A percentile compares a stretch with the other conserved stretches of the same genome.
Evolutionary conservation across 2,888 invertebrate genomes (phyloP).

Genomic region (Drosophila nigricruria): DNA sequence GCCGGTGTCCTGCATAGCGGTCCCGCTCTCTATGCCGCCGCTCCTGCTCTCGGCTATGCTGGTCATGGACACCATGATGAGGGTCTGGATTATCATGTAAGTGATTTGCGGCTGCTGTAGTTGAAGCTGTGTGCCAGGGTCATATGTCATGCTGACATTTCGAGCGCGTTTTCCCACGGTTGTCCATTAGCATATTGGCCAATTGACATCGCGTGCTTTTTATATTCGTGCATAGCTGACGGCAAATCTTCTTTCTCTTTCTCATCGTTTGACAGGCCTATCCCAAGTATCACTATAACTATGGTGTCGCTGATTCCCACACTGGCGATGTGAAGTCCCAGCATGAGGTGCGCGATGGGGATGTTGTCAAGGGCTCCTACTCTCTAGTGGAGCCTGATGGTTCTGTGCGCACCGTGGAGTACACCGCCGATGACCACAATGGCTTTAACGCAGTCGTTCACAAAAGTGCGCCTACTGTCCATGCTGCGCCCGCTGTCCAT

Average conservation of each 20-base stretch:
- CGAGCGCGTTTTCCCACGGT: conserved; percentile 41
- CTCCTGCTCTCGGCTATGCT: conserved; percentile 72
- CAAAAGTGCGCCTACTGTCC: conserved; percentile 84
- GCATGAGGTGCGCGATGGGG: conserved; percentile 85
- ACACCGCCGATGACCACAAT: conserved; percentile 85
- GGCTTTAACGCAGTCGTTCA: conserved; percentile 85
- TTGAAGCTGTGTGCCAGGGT: conserved; percentile 43
- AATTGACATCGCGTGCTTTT: conserved; percentile 51
- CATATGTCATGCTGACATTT: conserved; percentile 56
- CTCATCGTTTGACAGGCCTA: conserved; percentile 74
- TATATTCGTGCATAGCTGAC: conserved; percentile 19
- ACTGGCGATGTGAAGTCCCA: conserved; percentile 85
- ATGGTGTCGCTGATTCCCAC: conserved; percentile 85
- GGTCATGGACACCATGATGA: conserved; percentile 78
- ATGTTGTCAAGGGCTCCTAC: conserved; percentile 86
- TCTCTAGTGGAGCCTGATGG: conserved; percentile 86
- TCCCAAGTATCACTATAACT: conserved; percentile 85
- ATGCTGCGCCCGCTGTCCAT: conserved; percentile 74
- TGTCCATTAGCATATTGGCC: conserved; percentile 35
- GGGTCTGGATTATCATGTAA: conserved; percentile 85
- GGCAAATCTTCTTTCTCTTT: background rate
- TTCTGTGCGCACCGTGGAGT: conserved; percentile 86
- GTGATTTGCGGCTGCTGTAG: conserved; percentile 53
- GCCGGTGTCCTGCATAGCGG: conserved; percentile 84
- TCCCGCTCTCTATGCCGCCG: conserved; percentile 79